Evolutionary conservation across 1,140 invertebrate species (phyloP), one percentile per base, ranked within the genome.

Genomic region (Drosophila lowei): DNA sequence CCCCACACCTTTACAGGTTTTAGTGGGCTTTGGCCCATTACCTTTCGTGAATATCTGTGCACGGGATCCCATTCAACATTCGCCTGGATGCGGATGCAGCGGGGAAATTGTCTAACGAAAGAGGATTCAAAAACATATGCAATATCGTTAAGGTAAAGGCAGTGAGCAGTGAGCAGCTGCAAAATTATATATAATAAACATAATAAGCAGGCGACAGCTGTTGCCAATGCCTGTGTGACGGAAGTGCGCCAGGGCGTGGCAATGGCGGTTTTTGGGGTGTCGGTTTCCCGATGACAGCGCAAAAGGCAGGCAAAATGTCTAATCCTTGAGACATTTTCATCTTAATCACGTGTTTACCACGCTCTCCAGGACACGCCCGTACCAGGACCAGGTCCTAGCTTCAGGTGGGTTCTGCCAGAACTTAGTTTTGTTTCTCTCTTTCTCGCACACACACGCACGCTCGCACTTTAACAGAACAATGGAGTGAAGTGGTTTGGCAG

Each of bases 141-240:
- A 62, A 66, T 62, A 60, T 48, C 65, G 56, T 73, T 44, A 76
- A 38, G 47, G 3, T 23, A 23, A 23, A 23, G 23, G 23, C 5
- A 25, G 5, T 5, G 23, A 18, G 54, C 46, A 52, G 57, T 53
- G 71, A 72, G 66, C 66, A 81, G 81, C 60, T 81, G 62, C 70
- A 81, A 86, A 86, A 86, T 88, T 88, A 86, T 88, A 83, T 83
- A 88, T 86, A 78, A 86, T 86, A 78, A 86, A 83, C 84, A 88
- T 88, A 88, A 88, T 83, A 83, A 72, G 71, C 75, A 55, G n/a
- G 66, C 65, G 74, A 68, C 83, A 88, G 79, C 83, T 86, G 83
- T 81, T 83, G 74, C 78, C 83, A 77, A 86, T 81, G 73, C 44
- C 66, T 79, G 66, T 62, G 60, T 54, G 44, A 56, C 48, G 57